Conservation (phyloP, 2,113 vertebrate genomes). For the Eleginops maclovinus region DNA sequence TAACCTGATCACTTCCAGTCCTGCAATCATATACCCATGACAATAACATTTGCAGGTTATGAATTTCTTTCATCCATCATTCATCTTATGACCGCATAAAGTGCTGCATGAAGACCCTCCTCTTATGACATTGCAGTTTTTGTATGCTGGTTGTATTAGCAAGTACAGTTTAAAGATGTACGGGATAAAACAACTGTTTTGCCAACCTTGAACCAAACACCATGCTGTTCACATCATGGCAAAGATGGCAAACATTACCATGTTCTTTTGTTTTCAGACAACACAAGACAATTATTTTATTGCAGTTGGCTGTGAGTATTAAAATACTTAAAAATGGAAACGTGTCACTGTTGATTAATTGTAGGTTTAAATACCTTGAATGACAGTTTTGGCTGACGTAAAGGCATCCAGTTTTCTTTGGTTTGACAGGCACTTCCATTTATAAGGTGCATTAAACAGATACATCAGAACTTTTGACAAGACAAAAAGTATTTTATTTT, state of each 20-base stretch:
- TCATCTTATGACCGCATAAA: too few relatives aligned
- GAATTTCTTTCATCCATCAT: neutral
- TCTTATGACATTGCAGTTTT: neutral
- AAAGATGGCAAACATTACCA: neutral
- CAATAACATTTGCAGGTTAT: neutral
- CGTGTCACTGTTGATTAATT: neutral
- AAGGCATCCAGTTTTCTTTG: neutral
- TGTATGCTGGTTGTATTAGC: neutral
- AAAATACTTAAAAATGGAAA: neutral
- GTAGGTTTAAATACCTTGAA: conserved; percentile 1
- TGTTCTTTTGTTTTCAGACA: neutral
- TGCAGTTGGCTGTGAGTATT: neutral
- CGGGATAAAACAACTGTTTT: neutral
- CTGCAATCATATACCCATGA: neutral
- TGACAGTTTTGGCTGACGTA: neutral
- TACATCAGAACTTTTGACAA: neutral
- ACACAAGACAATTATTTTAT: too few relatives aligned
- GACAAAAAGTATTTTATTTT: neutral
- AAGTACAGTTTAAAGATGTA: too few relatives aligned
- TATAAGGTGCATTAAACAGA: neutral
- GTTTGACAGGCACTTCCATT: neutral
- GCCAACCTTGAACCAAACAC: neutral
- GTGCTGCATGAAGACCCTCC: neutral
- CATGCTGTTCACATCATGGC: neutral
- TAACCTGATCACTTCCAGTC: neutral